Evolutionary conservation across 2,888 invertebrate species (phyloP).

Genomic region (Himalopsyche anomala): DNA sequence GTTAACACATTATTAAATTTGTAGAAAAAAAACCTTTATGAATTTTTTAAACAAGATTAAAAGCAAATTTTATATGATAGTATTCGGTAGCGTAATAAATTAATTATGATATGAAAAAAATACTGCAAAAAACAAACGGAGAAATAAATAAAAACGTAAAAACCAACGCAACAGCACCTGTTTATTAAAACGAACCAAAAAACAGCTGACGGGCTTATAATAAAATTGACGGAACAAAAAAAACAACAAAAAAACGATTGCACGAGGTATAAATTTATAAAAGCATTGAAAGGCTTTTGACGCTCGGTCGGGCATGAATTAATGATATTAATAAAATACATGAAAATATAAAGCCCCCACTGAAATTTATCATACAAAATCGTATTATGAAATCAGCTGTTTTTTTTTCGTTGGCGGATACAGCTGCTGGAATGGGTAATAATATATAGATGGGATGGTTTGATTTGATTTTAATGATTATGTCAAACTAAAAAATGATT

Average conservation of each 20-base stretch:
- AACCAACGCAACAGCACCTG: constrained; percentile 29
- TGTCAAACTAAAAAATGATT: too few relatives aligned
- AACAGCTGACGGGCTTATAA: constrained; percentile 29
- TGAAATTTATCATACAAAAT: not conserved
- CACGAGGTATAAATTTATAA: constrained; percentile 31
- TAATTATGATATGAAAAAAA: constrained; percentile 2
- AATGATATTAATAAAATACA: constrained; percentile 38
- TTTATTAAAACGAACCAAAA: constrained; percentile 14
- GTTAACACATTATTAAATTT: too few relatives aligned
- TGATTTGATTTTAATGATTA: too few relatives aligned
- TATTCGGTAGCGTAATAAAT: constrained; percentile 15
- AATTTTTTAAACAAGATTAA: too few relatives aligned
- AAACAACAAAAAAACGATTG: not conserved
- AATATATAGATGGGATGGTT: too few relatives aligned
- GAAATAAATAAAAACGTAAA: not conserved
- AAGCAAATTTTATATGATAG: too few relatives aligned
- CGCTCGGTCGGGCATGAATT: constrained; percentile 29
- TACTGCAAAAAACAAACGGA: not conserved
- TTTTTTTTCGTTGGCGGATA: not conserved
- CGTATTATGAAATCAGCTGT: constrained; percentile 2
- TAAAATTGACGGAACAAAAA: not conserved
- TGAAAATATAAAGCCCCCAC: not conserved
- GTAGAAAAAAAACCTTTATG: too few relatives aligned
- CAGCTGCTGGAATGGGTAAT: not conserved
- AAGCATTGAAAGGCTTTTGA: constrained; percentile 29